Conservation (phyloP, 2,888 invertebrate genomes). For the Empis stercorea region DNA sequence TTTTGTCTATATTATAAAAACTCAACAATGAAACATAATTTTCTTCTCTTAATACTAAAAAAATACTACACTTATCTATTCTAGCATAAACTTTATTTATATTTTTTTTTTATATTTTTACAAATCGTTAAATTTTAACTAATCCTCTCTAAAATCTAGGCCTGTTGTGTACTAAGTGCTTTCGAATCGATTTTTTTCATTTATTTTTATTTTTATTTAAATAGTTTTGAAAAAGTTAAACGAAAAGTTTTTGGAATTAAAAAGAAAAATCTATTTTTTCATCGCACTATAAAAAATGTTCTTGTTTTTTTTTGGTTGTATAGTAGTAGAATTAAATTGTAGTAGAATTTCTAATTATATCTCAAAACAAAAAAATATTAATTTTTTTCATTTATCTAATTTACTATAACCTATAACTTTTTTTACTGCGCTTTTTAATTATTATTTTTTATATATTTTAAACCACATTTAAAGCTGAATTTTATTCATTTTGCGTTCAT, state of each 20-base stretch:
- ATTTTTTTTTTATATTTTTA: too few relatives aligned
- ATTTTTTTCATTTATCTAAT: background rate
- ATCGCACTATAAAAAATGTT: background rate
- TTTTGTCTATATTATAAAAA: too few relatives aligned
- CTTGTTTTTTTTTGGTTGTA: too few relatives aligned
- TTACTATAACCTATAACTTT: too few relatives aligned
- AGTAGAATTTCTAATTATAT: background rate
- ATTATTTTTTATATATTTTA: background rate
- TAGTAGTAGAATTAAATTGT: too few relatives aligned
- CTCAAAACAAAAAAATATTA: too few relatives aligned
- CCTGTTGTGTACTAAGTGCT: background rate
- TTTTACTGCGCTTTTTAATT: background rate
- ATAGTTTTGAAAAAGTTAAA: background rate
- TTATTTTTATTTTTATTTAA: background rate
- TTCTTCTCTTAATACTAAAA: too few relatives aligned
- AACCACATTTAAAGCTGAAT: conserved; percentile 1
- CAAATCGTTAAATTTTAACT: too few relatives aligned
- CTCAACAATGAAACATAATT: too few relatives aligned
- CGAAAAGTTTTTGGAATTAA: too few relatives aligned
- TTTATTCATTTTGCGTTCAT: background rate
- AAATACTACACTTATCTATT: too few relatives aligned
- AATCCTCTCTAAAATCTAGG: background rate
- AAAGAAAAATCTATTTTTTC: background rate
- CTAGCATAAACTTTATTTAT: too few relatives aligned
- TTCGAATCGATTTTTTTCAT: background rate